phyloP scores from a whole-genome alignment of 2,797 vertebrate species.

The Paratrypauchen microcephalus region DNA sequence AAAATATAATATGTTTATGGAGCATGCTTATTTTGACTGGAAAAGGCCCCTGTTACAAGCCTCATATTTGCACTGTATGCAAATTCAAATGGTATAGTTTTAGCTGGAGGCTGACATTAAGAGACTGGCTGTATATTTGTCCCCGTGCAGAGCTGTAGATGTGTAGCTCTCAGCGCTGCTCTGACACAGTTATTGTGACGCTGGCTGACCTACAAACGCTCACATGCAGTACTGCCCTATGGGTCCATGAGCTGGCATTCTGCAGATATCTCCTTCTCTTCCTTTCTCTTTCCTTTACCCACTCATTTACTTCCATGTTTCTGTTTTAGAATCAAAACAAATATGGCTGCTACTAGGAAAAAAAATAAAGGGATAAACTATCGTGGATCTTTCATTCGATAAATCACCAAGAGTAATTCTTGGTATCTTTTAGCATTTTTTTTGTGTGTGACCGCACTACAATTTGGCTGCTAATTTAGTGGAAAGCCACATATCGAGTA shows the following conservation, averaged over 20 bases:
- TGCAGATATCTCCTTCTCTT: constrained; percentile 18
- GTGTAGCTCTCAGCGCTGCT: constrained; percentile 28
- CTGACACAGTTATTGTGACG: constrained; percentile 70
- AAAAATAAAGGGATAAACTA: too few relatives aligned
- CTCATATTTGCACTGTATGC: too few relatives aligned
- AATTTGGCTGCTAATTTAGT: too few relatives aligned
- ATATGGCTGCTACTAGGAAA: too few relatives aligned
- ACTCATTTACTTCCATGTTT: constrained; percentile 2
- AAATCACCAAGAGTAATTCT: too few relatives aligned
- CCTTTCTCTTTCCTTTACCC: background rate
- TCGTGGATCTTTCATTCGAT: too few relatives aligned
- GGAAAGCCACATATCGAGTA: too few relatives aligned
- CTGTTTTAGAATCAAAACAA: constrained; percentile 11
- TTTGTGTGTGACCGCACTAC: too few relatives aligned
- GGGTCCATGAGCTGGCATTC: constrained; percentile 68
- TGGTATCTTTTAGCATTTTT: too few relatives aligned
- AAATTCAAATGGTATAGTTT: too few relatives aligned
- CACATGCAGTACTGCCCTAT: constrained; percentile 71
- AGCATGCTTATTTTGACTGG: background rate
- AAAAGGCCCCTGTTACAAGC: background rate
- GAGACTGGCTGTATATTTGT: too few relatives aligned
- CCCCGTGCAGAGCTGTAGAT: background rate
- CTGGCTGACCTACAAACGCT: constrained; percentile 77
- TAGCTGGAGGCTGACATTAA: too few relatives aligned
- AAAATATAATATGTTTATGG: background rate